Base-by-base conservation (phyloP, 2,113 vertebrate genomes). In the Catagonus wagneri region DNA sequence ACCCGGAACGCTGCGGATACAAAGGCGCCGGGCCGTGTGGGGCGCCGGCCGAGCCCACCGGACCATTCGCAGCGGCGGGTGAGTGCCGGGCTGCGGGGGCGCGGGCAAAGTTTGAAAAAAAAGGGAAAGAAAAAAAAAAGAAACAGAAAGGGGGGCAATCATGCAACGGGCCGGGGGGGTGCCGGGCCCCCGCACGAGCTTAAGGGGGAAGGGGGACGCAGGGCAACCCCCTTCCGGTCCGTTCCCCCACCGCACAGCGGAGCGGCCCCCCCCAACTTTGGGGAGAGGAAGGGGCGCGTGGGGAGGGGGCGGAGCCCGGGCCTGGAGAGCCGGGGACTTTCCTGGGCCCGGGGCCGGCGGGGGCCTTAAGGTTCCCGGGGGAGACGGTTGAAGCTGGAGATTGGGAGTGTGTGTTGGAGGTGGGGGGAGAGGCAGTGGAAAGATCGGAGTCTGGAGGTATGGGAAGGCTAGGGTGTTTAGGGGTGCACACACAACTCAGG, bases 261-360 rank as follows among this genome's bases (percentile, higher is more conserved):
- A 83, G 78, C 36, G 61, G 44, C 44, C 19, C 72, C 74, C 96
- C 97, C 93, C 89, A 91, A 93, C 95, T 97, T 96, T 80, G 92
- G 91, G 80, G 72, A 95, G 80, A 85, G 93, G 66, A 95, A 84
- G 96, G 92, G 95, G 94, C 44, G 60, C 54, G 17, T 80, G 85
- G 84, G 83, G 92, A 96, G 96, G 96, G 97, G 96, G 97, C 94
- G 96, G 97, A 96, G 97, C 96, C 91, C 66, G 65, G 98, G 98
- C 97, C 97, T 93, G 60, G 69, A 80, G 90, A 98, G 95, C 97
- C 97, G 3, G 96, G 97, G 97, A 95, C 97, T 98, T 97, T 98
- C 97, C 97, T 98, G 95, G 96, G 92, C 83, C 83, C 25, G 9
- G 84, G 95, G 75, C 92, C n/a, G 75, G 78, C 34, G 52, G 86